Base-by-base conservation (phyloP, 2,113 vertebrate genomes). In the Phocoena sinus region DNA sequence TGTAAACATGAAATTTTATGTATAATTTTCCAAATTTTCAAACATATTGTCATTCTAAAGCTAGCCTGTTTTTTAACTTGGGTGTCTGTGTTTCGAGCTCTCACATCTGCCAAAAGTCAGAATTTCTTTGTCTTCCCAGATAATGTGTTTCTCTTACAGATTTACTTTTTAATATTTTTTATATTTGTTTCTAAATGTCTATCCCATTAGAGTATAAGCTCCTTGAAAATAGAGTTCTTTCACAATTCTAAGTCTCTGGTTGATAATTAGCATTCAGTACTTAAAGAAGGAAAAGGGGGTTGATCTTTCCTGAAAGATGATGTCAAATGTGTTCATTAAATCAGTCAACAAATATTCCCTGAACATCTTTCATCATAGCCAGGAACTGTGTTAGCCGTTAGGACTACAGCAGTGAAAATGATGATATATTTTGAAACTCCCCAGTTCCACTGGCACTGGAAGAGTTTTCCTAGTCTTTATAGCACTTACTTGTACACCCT, bases 231-330 rank as follows among this genome's bases (percentile, higher is more conserved):
- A 77, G 26, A 94, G 20, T 53, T 79, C 1, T 62, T 95, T 95
- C 28, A 53, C 47, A 88, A 56, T 74, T 85, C 33, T 10, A 87
- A 70, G 7, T 76, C 58, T 87, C 50, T 84, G 6, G 10, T 58
- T 41, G 15, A 83, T 15, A 65, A 13, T 56, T 41, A 6, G 25
- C 28, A 0, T 85, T 47, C 74, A 82, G 3, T 53, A 65, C 41
- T 87, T 76, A 71, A 67, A 18, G 63, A 60, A 25, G 84, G 11
- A 56, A 82, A 77, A 85, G 73, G 8, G 6, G 6, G 28, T 33
- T 80, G 12, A 62, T 73, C 50, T 60, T 80, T 85, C n/a, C 74
- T 91, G 31, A 93, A 93, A 93, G n/a, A 63, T 50, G 31, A 84
- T 95, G 58, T 10, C 74, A 23, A 38, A 56, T 62, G 3, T 79